Evolutionary conservation across 2,888 invertebrate genomes (phyloP).

Genomic region (Netelia inedita): DNA sequence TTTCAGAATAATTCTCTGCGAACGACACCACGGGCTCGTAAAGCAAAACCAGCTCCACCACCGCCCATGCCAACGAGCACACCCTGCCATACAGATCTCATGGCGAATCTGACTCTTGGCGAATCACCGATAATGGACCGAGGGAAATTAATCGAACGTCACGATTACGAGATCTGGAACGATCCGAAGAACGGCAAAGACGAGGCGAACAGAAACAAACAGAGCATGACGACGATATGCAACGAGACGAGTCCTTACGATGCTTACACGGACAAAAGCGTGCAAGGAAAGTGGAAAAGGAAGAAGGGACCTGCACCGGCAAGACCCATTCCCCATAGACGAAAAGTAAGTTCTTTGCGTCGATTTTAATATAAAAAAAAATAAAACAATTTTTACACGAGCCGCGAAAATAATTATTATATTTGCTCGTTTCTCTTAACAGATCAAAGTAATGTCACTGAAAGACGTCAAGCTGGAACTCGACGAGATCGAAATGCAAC

Average conservation of each 20-base stretch:
- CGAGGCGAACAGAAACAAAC: slow-evolving; percentile 87
- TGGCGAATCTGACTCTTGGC: slow-evolving; percentile 60
- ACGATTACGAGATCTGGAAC: slow-evolving; percentile 82
- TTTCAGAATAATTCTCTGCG: slow-evolving; percentile 79
- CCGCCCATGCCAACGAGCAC: slow-evolving; percentile 85
- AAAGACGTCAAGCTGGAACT: slow-evolving; percentile 89
- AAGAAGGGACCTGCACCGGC: slow-evolving; percentile 94
- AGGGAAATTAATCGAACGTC: slow-evolving; percentile 61
- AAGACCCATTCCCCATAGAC: slow-evolving; percentile 90
- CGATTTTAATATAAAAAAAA: background rate
- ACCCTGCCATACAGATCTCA: slow-evolving; percentile 69
- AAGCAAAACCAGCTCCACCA: slow-evolving; percentile 89
- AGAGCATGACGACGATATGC: slow-evolving; percentile 79
- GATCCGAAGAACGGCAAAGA: slow-evolving; percentile 88
- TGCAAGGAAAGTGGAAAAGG: slow-evolving; percentile 90
- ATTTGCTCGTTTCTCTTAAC: slow-evolving; percentile 38
- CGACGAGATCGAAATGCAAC: slow-evolving; percentile 93
- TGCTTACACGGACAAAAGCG: slow-evolving; percentile 87
- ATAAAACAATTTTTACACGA: background rate
- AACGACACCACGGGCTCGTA: slow-evolving; percentile 87
- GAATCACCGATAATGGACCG: slow-evolving; percentile 73
- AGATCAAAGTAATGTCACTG: slow-evolving; percentile 86
- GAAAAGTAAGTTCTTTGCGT: slow-evolving; percentile 84
- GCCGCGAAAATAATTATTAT: background rate
- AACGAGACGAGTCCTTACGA: slow-evolving; percentile 66